These are phyloP conservation scores for Clostera curtula DNA, from an alignment of 2,888 invertebrate species.

Conservation along the genomic window DNA sequence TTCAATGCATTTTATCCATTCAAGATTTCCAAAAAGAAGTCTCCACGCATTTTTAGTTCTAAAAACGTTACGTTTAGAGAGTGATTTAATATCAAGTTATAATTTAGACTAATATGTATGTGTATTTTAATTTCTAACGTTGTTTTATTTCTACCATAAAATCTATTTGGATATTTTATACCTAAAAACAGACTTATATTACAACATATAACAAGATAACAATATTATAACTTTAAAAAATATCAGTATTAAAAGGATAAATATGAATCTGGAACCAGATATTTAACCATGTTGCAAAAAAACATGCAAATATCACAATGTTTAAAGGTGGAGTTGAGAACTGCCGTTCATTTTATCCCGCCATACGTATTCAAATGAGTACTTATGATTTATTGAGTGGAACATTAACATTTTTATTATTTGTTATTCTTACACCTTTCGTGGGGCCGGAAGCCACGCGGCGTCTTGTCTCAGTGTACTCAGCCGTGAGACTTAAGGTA, in stretches of 20 bases:
- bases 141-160: not conserved
- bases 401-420: conserved; percentile 76
- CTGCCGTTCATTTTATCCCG: conserved; percentile 66
- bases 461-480: conserved; percentile 67
- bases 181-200: too few relatives aligned
- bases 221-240: too few relatives aligned
- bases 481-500: conserved; percentile 65
- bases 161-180: too few relatives aligned
- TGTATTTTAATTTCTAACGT: conserved; percentile 2
- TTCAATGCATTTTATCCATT: conserved; percentile 35
- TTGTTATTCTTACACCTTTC: conserved; percentile 75
- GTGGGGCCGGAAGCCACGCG: conserved; percentile 72
- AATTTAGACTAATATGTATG: too few relatives aligned
- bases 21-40: conserved; percentile 3
- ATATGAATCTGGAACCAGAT: conserved; percentile 3
- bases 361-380: conserved; percentile 72
- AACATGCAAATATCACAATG: conserved; percentile 49
- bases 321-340: conserved; percentile 30
- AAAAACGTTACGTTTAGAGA: not conserved
- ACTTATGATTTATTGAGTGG: conserved; percentile 76
- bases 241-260: too few relatives aligned
- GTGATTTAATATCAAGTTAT: too few relatives aligned
- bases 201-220: too few relatives aligned
- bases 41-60: conserved; percentile 1
- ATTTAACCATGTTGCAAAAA: conserved; percentile 21